Base-by-base conservation (phyloP, 2,888 invertebrate genomes). In the Xestia c-nigrum region DNA sequence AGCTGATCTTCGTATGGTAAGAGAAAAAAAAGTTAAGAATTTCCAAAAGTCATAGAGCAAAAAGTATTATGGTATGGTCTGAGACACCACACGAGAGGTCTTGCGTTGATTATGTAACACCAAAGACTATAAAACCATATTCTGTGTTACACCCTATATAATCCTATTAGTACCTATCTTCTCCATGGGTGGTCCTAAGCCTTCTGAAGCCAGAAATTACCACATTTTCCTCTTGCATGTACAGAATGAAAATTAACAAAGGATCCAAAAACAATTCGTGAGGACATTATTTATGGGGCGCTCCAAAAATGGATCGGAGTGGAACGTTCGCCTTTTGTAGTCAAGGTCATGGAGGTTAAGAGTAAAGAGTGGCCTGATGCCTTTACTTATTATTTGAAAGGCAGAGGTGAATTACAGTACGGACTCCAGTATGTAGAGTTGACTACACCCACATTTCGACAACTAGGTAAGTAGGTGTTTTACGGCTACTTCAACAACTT, bases 141-240 rank as follows among this genome's bases (percentile, higher is more conserved):
- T 31, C 31, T 31, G 31, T 31, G 31, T 31, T 31, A 31, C 31
- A 31, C 31, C 31, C 31, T 31, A 31, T n/a, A 31, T 31, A 31
- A 31, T 31, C 31, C 1, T 31, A 31, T 31, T 31, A 31, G 31
- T 31, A 31, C 31, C 31, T 31, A 31, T 31, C 31, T 31, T 31
- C 31, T 31, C 31, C 59, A 38, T 72, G 61, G 72, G 81, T 72
- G 81, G 82, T 72, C 81, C 52, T 5, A 61, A 38, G 0, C n/a
- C 1, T 31, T 50, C 7, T 40, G 52, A n/a, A 0, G 31, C 7
- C 46, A 55, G 24, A 81, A 61, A 70, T 72, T 69, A 72, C 43
- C 12, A 68, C 57, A 77, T 84, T 84, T 69, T 84, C 84, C 74
- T 84, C 78, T 76, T 80, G 50, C 75, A 66, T 31, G 68, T 69